Evolutionary conservation across 2,797 vertebrate species (phyloP).

Genomic region (Sternarchorhynchus goeldii): DNA sequence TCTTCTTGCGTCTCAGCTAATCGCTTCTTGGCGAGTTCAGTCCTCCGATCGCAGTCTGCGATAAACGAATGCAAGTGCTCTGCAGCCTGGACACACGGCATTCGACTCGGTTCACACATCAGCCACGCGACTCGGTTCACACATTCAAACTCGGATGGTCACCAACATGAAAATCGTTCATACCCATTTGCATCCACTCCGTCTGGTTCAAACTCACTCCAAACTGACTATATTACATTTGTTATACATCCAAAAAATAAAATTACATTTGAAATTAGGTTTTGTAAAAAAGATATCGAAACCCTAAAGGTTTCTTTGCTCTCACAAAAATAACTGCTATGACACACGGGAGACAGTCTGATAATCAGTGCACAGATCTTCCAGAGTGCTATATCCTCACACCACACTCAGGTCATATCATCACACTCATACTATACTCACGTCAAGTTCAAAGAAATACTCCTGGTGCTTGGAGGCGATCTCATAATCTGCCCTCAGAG

Average conservation of each 20-base stretch:
- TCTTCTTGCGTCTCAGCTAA: slow-evolving; percentile 97
- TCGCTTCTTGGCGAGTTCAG: slow-evolving; percentile 96
- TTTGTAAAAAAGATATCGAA: no score
- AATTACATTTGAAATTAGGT: no score
- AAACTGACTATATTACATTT: not conserved
- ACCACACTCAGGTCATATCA: slow-evolving; percentile 82
- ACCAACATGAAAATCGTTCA: not conserved
- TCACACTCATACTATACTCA: slow-evolving; percentile 71
- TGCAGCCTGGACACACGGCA: slow-evolving; percentile 78
- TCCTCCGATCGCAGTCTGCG: slow-evolving; percentile 94
- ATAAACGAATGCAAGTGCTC: slow-evolving; percentile 98
- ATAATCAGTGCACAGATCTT: no score
- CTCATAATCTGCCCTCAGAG: slow-evolving; percentile 96
- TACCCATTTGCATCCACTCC: no score
- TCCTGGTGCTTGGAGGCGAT: slow-evolving; percentile 98
- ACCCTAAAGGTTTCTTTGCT: no score
- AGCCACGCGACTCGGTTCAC: no score
- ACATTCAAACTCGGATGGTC: not conserved
- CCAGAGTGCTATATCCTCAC: not conserved
- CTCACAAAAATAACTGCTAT: no score
- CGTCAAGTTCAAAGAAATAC: slow-evolving; percentile 98
- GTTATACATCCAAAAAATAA: no score
- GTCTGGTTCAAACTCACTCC: not conserved
- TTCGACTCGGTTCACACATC: no score
- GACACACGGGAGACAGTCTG: no score